These are phyloP conservation scores for Sinohyriopsis cumingii DNA, from an alignment of 2,888 invertebrate genomes.

Conservation along the genomic window DNA sequence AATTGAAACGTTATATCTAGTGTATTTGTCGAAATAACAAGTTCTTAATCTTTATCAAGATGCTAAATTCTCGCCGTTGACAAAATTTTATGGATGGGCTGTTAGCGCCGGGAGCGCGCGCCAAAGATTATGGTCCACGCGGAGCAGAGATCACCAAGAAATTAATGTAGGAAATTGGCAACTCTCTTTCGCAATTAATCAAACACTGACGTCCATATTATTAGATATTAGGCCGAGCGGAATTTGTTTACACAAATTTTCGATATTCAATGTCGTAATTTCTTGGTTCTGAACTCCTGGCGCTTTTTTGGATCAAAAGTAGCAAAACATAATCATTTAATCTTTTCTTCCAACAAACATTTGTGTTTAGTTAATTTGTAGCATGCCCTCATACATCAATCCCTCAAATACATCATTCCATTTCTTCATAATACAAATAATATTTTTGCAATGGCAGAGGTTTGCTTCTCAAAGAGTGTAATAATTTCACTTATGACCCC, in stretches of 20 bases:
- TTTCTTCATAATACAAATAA: slow-evolving; percentile 35
- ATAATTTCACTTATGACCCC: slow-evolving; percentile 41
- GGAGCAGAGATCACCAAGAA: slow-evolving; percentile 36
- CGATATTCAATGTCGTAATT: slow-evolving; percentile 42
- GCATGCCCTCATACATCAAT: slow-evolving; percentile 12
- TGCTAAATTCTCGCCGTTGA: slow-evolving; percentile 11
- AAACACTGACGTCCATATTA: slow-evolving; percentile 41
- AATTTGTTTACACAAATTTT: slow-evolving; percentile 42
- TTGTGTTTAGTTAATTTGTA: slow-evolving; percentile 46
- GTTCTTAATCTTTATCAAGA: slow-evolving; percentile 5
- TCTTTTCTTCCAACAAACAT: slow-evolving; percentile 41
- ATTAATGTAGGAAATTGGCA: slow-evolving; percentile 46
- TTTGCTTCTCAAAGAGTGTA: slow-evolving; percentile 29
- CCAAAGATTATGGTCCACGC: slow-evolving; percentile 6
- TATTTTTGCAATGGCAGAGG: slow-evolving; percentile 19
- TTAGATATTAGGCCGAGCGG: slow-evolving; percentile 30
- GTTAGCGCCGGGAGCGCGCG: too few species aligned
- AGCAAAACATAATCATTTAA: slow-evolving; percentile 44
- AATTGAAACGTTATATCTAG: slow-evolving; percentile 7
- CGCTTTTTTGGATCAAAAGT: slow-evolving; percentile 34
- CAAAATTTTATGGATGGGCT: slow-evolving; percentile 30
- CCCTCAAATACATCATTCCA: slow-evolving; percentile 25
- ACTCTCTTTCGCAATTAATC: slow-evolving; percentile 43
- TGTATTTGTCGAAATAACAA: slow-evolving; percentile 11
- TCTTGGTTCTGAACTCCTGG: slow-evolving; percentile 28